phyloP scores from a whole-genome alignment of 2,888 invertebrate genomes.

The Chrysolina oricalcia region DNA sequence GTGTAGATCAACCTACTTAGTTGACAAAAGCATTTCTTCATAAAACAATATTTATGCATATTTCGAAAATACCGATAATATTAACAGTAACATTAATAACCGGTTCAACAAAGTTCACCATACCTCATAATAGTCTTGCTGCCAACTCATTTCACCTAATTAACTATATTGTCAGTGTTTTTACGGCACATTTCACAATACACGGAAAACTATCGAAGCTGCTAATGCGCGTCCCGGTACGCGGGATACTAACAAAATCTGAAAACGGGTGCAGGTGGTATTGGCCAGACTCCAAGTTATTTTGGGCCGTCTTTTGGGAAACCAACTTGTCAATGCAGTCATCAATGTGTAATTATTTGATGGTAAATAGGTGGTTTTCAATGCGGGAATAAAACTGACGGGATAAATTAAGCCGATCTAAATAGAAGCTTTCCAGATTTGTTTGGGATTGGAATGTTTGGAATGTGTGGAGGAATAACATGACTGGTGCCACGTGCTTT shows the following conservation, averaged over 20 bases:
- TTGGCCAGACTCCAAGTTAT: conserved; percentile 64
- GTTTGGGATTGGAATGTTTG: not conserved
- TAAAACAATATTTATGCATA: no score
- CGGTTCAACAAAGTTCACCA: not conserved
- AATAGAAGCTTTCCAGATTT: conserved; percentile 3
- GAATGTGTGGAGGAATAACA: not conserved
- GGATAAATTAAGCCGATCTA: not conserved
- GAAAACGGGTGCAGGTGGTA: conserved; percentile 59
- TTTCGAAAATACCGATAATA: no score
- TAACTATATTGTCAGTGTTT: conserved; percentile 8
- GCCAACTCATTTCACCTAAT: conserved; percentile 46
- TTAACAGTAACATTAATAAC: no score
- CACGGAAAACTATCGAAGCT: conserved; percentile 1
- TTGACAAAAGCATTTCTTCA: no score
- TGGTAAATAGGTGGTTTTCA: conserved; percentile 27
- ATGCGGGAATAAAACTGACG: not conserved
- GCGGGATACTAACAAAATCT: conserved; percentile 56
- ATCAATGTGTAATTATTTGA: conserved; percentile 63
- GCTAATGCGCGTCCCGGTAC: conserved; percentile 44
- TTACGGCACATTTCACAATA: conserved; percentile 16
- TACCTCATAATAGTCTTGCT: conserved; percentile 45
- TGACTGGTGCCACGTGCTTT: conserved; percentile 6
- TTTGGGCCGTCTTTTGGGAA: conserved; percentile 51
- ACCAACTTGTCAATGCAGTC: conserved; percentile 49
- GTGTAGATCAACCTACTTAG: no score